Evolutionary conservation across 1,140 invertebrate genomes (phyloP).

Genomic region (Coelopa frigida): DNA sequence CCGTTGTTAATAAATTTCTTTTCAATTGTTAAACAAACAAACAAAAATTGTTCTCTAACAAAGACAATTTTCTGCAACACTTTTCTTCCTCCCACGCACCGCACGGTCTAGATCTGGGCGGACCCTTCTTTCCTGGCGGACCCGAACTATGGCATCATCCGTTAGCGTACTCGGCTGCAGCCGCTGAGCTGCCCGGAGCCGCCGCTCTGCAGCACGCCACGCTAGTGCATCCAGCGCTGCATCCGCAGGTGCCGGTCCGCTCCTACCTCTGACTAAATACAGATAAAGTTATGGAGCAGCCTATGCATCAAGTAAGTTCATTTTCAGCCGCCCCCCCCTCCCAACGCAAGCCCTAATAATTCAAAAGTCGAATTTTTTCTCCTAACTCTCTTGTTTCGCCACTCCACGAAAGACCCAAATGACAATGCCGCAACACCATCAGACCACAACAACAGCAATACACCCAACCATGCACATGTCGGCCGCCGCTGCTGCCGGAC

Average conservation of each 20-base stretch:
- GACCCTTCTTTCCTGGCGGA: constrained; percentile 87
- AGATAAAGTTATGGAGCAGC: constrained; percentile 59
- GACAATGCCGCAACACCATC: constrained; percentile 56
- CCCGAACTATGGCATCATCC: constrained; percentile 92
- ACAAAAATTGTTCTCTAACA: constrained; percentile 14
- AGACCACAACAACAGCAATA: constrained; percentile 49
- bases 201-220: constrained; percentile 74
- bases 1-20: background rate
- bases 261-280: constrained; percentile 95
- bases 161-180: constrained; percentile 72
- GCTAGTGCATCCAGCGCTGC: constrained; percentile 88
- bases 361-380: constrained; percentile 6
- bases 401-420: constrained; percentile 64
- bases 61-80: constrained; percentile 18
- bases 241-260: constrained; percentile 93
- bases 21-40: background rate
- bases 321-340: background rate
- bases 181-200: constrained; percentile 71
- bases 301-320: constrained; percentile 44
- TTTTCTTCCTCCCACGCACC: constrained; percentile 13
- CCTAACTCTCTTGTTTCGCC: no score
- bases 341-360: background rate
- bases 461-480: constrained; percentile 69
- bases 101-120: constrained; percentile 72
- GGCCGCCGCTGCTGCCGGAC: constrained; percentile 23